Base-by-base conservation (phyloP, 2,888 invertebrate species). In the Euspilapteryx auroguttella region DNA sequence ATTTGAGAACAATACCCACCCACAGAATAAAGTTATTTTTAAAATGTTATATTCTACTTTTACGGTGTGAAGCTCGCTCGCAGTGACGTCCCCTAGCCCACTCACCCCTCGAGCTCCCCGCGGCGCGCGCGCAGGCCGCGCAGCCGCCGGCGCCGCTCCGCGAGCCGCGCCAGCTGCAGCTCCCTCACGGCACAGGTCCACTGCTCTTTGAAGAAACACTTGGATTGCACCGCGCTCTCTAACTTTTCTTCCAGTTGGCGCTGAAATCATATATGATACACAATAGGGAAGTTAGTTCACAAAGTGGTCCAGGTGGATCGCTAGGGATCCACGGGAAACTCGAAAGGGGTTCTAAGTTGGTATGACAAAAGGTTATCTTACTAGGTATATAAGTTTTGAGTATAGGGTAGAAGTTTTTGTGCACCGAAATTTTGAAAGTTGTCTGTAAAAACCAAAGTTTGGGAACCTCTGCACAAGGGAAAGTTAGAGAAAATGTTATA, bases 121-220 rank as follows among this genome's bases (percentile, higher is more conserved):
- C 17, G 17, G 5, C n/a, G 9, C 4, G 4, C 4, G 4, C 4
- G 22, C 12, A 78, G 65, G 40, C 80, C 79, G 5, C 58, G 44
- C 32, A 82, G 64, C 41, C 81, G 53, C 22, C 68, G 68, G 27
- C 66, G 57, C 22, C 83, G 64, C 33, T 79, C 62, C 44, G 66
- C 65, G 22, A 75, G 62, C 45, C 84, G 85, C 33, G 81, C 50
- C 24, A 73, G 66, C 34, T 87, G 87, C 29, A 87, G 69, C 43
- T 87, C 87, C 0, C 83, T 62, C 2, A 85, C 81, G 1, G 84
- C 80, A 34, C 80, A 80, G 2, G 81, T 79, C 86, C 87, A 89
- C 46, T 88, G 84, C 40, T 84, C 82, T 45, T 89, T 88, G 58
- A 89, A 89, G 49, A 85, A 87, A 9, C 78, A 63, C 51, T 87